Evolutionary conservation across 2,113 vertebrate genomes (phyloP), one percentile per base, ranked within the genome.

Genomic region (Sphaerodactylus townsendi): DNA sequence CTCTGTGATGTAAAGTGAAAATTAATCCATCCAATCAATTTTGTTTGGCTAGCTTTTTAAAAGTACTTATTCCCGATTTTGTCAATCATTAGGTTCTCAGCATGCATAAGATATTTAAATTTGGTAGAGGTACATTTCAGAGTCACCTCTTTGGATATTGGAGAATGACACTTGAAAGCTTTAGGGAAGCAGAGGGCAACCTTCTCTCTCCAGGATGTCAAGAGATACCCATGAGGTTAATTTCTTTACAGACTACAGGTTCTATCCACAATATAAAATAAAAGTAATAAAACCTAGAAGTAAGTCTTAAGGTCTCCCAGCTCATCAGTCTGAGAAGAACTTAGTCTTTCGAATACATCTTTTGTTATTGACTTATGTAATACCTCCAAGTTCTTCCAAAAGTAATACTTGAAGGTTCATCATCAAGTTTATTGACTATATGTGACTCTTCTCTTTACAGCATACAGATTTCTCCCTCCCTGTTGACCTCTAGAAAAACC

Each of bases 251-350:
- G 64, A 65, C 46, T 62, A 77, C 14, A 71, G 77, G 25, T 75
- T 86, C 37, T 86, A 37, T 81, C 66, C 14, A 66, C 28, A 79
- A 81, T 53, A 59, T 19, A 85, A 86, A 37, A 87, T 79, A 90
- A 84, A 86, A 92, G 80, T n/a, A 68, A 50, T 81, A 90, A 87
- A 93, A 86, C 13, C 79, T 64, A 87, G 90, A 91, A 92, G 35
- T 83, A 85, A 90, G 41, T n/a, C 35, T 85, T 81, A 88, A 89
- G 5, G 1, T 72, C 65, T 87, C 84, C 62, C 68, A 72, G 41
- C 59, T 88, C 73, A 80, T 87, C 72, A 81, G 56, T 14, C 44
- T 84, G 62, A 76, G 78, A 85, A 84, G 48, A 79, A 59, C 13
- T 11, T 69, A 76, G 14, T 76, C 15, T 84, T 48, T 83, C 25